Percentiles rank a stretch among this genome's conserved stretches.
Conservation (phyloP, 2,797 vertebrate genomes). For the Coregonus suidteri region DNA sequence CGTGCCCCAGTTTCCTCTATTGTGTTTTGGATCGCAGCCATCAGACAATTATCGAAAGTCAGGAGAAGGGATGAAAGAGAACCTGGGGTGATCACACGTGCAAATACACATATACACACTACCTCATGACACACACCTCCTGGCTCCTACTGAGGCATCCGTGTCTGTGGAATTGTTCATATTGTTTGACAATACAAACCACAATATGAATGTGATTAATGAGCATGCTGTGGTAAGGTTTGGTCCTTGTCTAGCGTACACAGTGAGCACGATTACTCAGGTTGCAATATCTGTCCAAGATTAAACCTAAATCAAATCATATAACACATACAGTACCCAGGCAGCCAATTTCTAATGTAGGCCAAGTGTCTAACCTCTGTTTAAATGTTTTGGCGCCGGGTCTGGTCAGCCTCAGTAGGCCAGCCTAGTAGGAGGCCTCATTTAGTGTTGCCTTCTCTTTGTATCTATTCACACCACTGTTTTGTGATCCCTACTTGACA, state of each 20-base stretch:
- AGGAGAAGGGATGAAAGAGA: background rate
- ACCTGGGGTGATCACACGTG: background rate
- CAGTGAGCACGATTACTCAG: background rate
- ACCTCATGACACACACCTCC: background rate
- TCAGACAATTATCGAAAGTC: background rate
- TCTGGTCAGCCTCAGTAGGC: background rate
- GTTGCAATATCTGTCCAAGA: background rate
- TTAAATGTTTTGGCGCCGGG: background rate
- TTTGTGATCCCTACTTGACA: slow-evolving; percentile 13
- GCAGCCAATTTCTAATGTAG: background rate
- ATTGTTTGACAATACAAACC: slow-evolving; percentile 8
- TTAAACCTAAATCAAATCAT: background rate
- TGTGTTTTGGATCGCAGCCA: slow-evolving; percentile 8
- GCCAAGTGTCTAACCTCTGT: background rate
- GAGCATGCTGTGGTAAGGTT: background rate
- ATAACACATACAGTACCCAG: background rate
- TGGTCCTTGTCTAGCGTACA: background rate
- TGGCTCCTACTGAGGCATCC: too few relatives aligned
- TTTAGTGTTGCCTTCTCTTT: background rate
- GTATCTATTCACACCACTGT: slow-evolving; percentile 20
- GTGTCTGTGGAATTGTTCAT: background rate
- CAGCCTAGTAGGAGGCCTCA: background rate
- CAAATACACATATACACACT: background rate
- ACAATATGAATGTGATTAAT: slow-evolving; percentile 9
- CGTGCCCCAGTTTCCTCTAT: background rate